Percentiles rank a stretch among this genome's conserved stretches.
Conservation (phyloP, 1,140 invertebrate species). For the Pararge aegeria region DNA sequence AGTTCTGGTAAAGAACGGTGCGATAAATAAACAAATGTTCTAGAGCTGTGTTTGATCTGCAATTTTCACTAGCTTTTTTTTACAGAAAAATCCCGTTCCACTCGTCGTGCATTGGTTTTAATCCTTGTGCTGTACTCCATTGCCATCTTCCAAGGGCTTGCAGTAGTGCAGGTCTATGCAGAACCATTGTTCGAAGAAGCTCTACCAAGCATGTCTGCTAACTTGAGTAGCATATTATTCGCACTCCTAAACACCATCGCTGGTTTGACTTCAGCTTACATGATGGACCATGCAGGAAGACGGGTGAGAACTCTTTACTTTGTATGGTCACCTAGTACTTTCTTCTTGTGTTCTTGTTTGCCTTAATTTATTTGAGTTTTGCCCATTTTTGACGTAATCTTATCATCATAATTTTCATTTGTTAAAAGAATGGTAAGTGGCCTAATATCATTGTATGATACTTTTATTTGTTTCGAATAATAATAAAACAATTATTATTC, state of each 20-base stretch:
- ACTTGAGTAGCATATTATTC: conserved; percentile 48
- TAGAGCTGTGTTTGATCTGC: no score
- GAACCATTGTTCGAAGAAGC: conserved; percentile 48
- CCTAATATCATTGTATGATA: no score
- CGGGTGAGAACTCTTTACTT: conserved; percentile 39
- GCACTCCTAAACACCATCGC: conserved; percentile 37
- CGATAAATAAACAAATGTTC: no score
- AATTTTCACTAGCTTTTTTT: not conserved
- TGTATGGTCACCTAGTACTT: not conserved
- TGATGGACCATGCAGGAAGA: conserved; percentile 49
- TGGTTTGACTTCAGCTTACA: conserved; percentile 38
- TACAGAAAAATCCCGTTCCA: conserved; percentile 48
- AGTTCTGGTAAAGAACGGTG: no score
- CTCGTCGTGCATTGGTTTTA: conserved; percentile 37
- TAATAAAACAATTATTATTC: no score
- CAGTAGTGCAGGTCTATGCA: conserved; percentile 49
- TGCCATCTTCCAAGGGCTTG: conserved; percentile 44
- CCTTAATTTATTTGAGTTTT: not conserved
- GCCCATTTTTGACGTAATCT: no score
- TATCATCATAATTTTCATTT: no score
- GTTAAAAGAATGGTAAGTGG: no score
- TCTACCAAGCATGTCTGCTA: conserved; percentile 48
- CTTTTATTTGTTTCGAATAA: no score
- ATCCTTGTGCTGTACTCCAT: conserved; percentile 30
- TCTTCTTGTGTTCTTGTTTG: not conserved